Conservation (phyloP, 2,888 invertebrate species). For the Oxystoma pomonae region DNA sequence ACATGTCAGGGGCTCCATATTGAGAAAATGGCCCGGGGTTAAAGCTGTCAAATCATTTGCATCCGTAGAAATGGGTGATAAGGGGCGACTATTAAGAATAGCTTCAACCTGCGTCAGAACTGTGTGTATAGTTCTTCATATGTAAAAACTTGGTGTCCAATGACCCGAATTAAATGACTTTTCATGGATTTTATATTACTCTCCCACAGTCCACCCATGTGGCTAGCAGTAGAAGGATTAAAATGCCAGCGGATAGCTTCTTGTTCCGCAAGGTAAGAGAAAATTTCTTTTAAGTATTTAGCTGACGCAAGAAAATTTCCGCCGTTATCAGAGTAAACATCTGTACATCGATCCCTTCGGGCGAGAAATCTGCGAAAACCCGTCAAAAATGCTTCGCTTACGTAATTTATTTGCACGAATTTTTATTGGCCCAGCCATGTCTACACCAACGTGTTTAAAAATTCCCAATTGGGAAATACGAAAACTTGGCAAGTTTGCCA, state of each 20-base stretch:
- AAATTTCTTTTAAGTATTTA: background rate
- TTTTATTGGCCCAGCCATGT: background rate
- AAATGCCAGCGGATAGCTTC: constrained; percentile 1
- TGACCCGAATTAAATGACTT: background rate
- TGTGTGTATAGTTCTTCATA: too few species aligned
- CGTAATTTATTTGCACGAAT: too few species aligned
- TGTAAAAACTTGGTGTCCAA: too few species aligned
- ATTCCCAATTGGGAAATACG: too few species aligned
- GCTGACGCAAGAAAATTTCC: constrained; percentile 7
- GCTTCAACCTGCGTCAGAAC: too few species aligned
- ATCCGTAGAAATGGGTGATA: too few species aligned
- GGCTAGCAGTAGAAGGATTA: background rate
- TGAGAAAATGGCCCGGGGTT: constrained; percentile 4
- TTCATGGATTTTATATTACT: background rate
- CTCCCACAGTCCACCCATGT: constrained; percentile 1
- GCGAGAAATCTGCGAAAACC: constrained; percentile 6
- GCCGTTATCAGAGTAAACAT: constrained; percentile 7
- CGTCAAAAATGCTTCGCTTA: background rate
- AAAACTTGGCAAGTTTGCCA: background rate
- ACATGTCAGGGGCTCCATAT: background rate
- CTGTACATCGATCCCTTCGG: background rate
- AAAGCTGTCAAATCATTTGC: too few species aligned
- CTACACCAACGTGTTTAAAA: too few species aligned
- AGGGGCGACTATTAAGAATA: too few species aligned
- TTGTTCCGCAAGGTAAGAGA: background rate